Conservation (phyloP, 1,140 invertebrate genomes). For the Drosophila kurseongensis region DNA sequence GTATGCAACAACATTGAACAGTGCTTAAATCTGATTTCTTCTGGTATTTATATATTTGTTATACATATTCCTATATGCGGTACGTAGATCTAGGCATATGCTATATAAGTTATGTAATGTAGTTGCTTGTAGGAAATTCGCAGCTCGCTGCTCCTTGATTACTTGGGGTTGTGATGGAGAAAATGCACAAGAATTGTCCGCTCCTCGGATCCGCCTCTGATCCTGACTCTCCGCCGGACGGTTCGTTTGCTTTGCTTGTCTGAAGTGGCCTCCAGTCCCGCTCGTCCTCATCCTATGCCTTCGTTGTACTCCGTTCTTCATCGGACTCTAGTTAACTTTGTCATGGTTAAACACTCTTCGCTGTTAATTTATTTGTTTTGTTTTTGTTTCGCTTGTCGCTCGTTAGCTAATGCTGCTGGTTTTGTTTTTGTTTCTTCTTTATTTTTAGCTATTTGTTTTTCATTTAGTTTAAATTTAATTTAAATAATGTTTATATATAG, state of each 20-base stretch:
- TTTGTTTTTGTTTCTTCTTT: conserved; percentile 46
- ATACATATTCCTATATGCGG: conserved; percentile 33
- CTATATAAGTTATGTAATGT: conserved; percentile 56
- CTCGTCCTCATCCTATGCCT: conserved; percentile 20
- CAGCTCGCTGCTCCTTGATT: conserved; percentile 44
- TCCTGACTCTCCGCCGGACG: conserved; percentile 25
- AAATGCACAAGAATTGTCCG: conserved; percentile 25
- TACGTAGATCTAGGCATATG: conserved; percentile 26
- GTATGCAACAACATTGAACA: conserved; percentile 56
- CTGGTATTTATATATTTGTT: conserved; percentile 24
- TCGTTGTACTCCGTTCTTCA: conserved; percentile 62
- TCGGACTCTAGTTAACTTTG: conserved; percentile 54
- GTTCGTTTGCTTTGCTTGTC: conserved; percentile 19
- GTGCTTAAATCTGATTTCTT: conserved; percentile 46
- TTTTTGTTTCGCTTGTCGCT: neutral
- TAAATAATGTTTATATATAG: conserved; percentile 52
- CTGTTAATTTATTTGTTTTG: conserved; percentile 43
- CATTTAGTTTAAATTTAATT: conserved; percentile 58
- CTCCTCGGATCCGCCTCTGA: conserved; percentile 2
- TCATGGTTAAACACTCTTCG: conserved; percentile 33
- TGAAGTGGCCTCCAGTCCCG: conserved; percentile 10
- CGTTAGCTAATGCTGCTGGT: conserved; percentile 45
- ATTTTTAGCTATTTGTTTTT: conserved; percentile 56
- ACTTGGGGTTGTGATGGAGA: conserved; percentile 9
- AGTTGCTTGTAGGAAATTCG: conserved; percentile 71